phyloP scores from a whole-genome alignment of 2,888 invertebrate genomes.

The Tromatobia lineatoria region DNA sequence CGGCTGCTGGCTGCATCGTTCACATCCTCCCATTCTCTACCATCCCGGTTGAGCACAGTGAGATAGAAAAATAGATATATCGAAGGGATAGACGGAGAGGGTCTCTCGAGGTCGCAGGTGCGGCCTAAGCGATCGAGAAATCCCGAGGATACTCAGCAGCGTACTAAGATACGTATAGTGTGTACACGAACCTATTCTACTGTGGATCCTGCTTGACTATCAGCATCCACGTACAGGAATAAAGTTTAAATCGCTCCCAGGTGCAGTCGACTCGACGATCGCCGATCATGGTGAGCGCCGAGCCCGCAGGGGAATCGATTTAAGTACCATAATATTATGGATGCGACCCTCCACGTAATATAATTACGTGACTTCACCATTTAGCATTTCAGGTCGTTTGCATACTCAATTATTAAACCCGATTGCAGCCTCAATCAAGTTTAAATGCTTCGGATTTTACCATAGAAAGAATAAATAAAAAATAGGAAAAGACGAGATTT shows the following conservation, averaged over 20 bases:
- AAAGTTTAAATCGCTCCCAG: conserved; percentile 61
- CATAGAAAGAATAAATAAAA: not conserved
- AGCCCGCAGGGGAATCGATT: conserved; percentile 43
- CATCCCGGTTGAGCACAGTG: conserved; percentile 32
- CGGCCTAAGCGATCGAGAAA: conserved; percentile 61
- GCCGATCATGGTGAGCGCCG: conserved; percentile 30
- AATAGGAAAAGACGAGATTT: not conserved
- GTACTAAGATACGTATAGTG: not conserved
- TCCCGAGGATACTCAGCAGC: conserved; percentile 38
- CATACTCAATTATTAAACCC: not conserved
- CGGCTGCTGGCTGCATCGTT: conserved; percentile 22
- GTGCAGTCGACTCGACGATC: conserved; percentile 44
- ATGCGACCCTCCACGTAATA: conserved; percentile 31
- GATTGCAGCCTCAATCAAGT: not conserved
- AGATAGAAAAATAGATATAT: conserved; percentile 18
- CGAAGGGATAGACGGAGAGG: conserved; percentile 14
- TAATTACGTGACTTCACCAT: conserved; percentile 10
- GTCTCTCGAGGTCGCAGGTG: conserved; percentile 63
- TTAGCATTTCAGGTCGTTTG: not conserved
- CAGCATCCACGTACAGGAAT: conserved; percentile 8
- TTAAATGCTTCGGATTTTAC: not conserved
- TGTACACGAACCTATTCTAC: not conserved
- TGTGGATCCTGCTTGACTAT: not conserved
- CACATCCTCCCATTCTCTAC: conserved; percentile 42
- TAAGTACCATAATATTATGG: conserved; percentile 29